A percentile compares a stretch with the other conserved stretches of the same genome.
Evolutionary conservation across 1,140 invertebrate genomes (phyloP).

Genomic region (Zaprionus ghesquierei): DNA sequence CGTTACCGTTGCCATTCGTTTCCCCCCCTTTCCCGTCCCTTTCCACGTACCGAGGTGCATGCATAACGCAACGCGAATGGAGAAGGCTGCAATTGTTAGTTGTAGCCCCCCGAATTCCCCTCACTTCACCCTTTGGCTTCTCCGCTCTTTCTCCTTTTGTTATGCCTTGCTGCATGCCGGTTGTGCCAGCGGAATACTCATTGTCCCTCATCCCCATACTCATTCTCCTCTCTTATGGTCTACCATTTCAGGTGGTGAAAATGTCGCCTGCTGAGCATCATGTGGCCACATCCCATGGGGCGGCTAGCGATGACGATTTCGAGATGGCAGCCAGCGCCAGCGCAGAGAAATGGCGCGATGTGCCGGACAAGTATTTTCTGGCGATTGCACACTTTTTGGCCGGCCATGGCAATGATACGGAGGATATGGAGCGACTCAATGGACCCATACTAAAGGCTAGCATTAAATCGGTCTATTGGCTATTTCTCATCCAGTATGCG

Average conservation of each 20-base stretch:
- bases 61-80: slow-evolving; percentile 1
- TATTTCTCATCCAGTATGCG: slow-evolving; percentile 87
- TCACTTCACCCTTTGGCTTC: neutral
- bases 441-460: slow-evolving; percentile 81
- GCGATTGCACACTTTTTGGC: slow-evolving; percentile 67
- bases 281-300: slow-evolving; percentile 27
- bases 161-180: slow-evolving; percentile 2
- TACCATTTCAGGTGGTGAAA: slow-evolving; percentile 53
- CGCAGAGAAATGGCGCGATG: slow-evolving; percentile 60
- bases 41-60: slow-evolving; percentile 1
- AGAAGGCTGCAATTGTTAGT: slow-evolving; percentile 13
- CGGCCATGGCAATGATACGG: slow-evolving; percentile 64
- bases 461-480: slow-evolving; percentile 85
- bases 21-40: neutral
- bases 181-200: slow-evolving; percentile 1
- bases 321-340: slow-evolving; percentile 38
- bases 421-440: slow-evolving; percentile 64
- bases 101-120: neutral
- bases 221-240: neutral
- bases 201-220: neutral
- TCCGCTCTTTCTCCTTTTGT: slow-evolving; percentile 1
- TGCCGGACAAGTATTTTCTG: slow-evolving; percentile 73
- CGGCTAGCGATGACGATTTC: slow-evolving; percentile 22
- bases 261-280: slow-evolving; percentile 66
- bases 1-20: neutral